Conservation (phyloP, 2,113 vertebrate species). For the Oncorhynchus mykiss region DNA sequence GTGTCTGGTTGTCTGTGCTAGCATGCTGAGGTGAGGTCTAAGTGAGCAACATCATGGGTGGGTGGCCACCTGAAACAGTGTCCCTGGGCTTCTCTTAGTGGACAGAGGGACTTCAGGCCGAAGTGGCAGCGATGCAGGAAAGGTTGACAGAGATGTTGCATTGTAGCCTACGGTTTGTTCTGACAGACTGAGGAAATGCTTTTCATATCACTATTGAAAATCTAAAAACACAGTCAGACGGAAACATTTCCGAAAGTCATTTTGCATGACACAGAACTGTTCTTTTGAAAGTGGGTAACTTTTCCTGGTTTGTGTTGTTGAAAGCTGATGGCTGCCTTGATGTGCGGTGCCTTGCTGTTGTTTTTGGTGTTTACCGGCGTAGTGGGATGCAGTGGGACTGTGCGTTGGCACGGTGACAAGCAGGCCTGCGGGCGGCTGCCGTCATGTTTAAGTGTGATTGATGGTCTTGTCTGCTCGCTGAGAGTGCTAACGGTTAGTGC, state of each 20-base stretch:
- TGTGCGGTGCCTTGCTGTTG: not conserved
- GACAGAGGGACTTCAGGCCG: not conserved
- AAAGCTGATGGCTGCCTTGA: not conserved
- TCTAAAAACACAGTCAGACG: not conserved
- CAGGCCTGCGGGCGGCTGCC: not conserved
- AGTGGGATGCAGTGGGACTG: not conserved
- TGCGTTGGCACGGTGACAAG: not conserved
- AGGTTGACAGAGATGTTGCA: not conserved
- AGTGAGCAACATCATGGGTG: not conserved
- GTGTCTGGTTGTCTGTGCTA: not conserved
- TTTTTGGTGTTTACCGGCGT: conserved; percentile 1
- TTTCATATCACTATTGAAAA: not conserved
- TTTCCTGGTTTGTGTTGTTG: not conserved
- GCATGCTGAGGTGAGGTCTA: not conserved
- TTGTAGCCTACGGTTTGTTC: not conserved
- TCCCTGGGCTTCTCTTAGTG: not conserved
- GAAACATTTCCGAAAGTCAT: not conserved
- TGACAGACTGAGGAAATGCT: not conserved
- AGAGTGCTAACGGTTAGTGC: not conserved
- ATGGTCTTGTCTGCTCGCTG: not conserved
- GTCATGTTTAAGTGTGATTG: conserved; percentile 4
- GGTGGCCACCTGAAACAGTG: not conserved
- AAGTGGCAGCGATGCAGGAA: not conserved
- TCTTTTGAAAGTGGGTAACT: not conserved
- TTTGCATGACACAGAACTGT: not conserved